phyloP scores from a whole-genome alignment of 2,888 invertebrate genomes.

The Anticlea derivata region DNA sequence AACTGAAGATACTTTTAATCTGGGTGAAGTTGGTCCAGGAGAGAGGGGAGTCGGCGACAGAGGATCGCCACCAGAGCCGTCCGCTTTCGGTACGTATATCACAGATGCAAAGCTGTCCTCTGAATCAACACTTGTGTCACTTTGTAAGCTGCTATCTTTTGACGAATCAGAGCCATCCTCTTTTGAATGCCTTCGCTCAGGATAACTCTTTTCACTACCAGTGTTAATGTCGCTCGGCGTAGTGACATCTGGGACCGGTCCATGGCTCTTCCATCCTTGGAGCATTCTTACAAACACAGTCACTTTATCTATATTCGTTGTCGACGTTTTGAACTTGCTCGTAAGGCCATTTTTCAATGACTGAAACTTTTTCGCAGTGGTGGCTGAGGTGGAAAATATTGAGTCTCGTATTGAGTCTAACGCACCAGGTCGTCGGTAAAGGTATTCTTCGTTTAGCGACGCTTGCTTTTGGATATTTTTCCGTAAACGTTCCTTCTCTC shows the following conservation, averaged over 20 bases:
- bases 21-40: constrained; percentile 85
- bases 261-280: constrained; percentile 90
- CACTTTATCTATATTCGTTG: constrained; percentile 92
- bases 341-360: constrained; percentile 92
- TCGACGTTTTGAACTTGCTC: constrained; percentile 92
- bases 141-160: constrained; percentile 95
- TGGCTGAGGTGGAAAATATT: constrained; percentile 88
- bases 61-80: constrained; percentile 82
- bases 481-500: constrained; percentile 92
- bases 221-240: constrained; percentile 76
- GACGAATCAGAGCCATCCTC: constrained; percentile 96
- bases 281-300: constrained; percentile 93
- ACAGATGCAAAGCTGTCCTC: constrained; percentile 97
- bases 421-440: constrained; percentile 86
- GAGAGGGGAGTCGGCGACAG: constrained; percentile 85
- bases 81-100: constrained; percentile 94
- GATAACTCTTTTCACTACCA: constrained; percentile 67
- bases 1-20: constrained; percentile 87
- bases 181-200: constrained; percentile 90
- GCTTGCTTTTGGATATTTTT: constrained; percentile 95
- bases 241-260: constrained; percentile 74
- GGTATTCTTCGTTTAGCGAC: constrained; percentile 93
- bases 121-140: constrained; percentile 96
- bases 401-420: constrained; percentile 89
- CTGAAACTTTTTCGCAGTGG: constrained; percentile 89